A percentile compares a stretch with the other conserved stretches of the same genome.
Conservation (phyloP, 2,113 vertebrate genomes). For the Pheucticus melanocephalus region DNA sequence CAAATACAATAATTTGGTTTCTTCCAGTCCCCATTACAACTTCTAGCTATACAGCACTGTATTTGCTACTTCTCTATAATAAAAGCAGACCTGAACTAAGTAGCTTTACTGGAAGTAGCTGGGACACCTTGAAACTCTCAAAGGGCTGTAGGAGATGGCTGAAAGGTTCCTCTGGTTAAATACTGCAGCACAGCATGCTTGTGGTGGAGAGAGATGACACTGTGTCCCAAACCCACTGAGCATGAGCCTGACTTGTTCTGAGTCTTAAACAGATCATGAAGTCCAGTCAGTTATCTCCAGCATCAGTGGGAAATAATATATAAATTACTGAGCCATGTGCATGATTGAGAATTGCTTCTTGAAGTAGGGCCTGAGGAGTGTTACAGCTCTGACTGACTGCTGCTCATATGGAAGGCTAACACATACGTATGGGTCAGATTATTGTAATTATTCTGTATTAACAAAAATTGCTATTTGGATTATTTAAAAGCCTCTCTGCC, state of each 20-base stretch:
- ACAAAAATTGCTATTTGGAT: conserved; percentile 20
- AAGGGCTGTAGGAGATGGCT: not conserved
- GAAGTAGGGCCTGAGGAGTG: not conserved
- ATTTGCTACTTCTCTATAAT: not conserved
- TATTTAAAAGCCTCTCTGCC: conserved; percentile 26
- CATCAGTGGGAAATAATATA: not conserved
- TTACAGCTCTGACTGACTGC: not conserved
- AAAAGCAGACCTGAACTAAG: not conserved
- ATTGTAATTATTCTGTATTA: not conserved
- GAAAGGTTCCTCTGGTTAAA: not conserved
- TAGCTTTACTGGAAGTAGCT: not conserved
- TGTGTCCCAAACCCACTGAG: not conserved
- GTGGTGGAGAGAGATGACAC: not conserved
- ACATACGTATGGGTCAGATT: not conserved
- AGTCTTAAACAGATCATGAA: not conserved
- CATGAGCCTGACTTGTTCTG: not conserved
- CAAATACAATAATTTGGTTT: not conserved
- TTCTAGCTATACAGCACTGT: not conserved
- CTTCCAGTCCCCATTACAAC: not conserved
- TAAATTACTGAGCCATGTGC: not conserved
- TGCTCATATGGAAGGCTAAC: not conserved
- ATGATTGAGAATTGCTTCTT: not conserved
- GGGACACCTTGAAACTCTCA: not conserved
- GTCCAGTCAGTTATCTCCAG: not conserved
- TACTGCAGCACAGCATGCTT: not conserved